Base-by-base conservation (phyloP, 2,797 vertebrate species). In the Molossus molossus region DNA sequence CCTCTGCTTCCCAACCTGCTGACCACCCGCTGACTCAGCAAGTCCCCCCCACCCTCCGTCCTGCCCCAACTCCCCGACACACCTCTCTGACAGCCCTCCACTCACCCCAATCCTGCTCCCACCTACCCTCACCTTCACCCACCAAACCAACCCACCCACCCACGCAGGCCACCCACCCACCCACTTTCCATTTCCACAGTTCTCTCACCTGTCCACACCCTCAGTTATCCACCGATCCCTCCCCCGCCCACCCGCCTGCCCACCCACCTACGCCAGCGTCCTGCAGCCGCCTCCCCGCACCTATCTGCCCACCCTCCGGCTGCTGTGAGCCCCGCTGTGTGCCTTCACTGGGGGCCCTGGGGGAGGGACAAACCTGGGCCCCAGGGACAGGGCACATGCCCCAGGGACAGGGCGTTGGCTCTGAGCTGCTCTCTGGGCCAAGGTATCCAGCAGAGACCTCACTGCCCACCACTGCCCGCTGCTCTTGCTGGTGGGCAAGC, bases 381-480 rank as follows among this genome's bases (percentile, higher is more conserved):
- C 29, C 64, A 15, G 64, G 29, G 64, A 9, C 29, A 45, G 40
- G 40, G 40, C 40, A 3, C 4, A 3, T 5, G 12, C 45, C 29
- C 45, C 21, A 5, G 80, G 58, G n/a, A 29, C 37, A 12, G 29
- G 0, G 9, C 17, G 21, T 25, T 21, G 15, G 14, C 75, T 17
- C 29, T 3, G 14, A 88, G 83, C 64, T 50, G 64, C 55, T 25
- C 76, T 12, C 12, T 1, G 15, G 40, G 14, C 72, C 48, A 0
- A 1, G 45, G 48, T 58, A 5, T 0, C 0, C 0, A n/a, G 33
- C 75, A 45, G 69, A 88, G 81, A 7, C 64, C 23, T 37, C 14
- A 18, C 21, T 3, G 0, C 29, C n/a, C 5, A 0, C 18, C 4
- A 2, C 37, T 0, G 37, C 37, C 14, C 21, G 1, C 81, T 17